These are phyloP conservation scores for Caenorhabditis afra DNA, from an alignment of 2,888 invertebrate genomes.

Conservation along the genomic window DNA sequence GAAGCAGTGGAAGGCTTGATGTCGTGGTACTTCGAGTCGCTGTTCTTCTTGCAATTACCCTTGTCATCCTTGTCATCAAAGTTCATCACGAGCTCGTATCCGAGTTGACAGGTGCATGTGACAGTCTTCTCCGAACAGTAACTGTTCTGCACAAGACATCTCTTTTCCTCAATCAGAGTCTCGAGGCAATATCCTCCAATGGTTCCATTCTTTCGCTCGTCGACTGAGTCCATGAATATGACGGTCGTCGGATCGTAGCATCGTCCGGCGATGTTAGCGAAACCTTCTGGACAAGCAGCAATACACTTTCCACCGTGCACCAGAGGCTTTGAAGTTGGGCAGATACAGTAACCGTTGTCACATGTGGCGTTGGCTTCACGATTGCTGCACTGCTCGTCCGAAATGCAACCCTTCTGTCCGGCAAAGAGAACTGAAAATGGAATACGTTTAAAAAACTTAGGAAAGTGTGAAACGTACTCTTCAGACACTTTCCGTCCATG, in stretches of 20 bases:
- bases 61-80: conserved; percentile 76
- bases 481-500: conserved; percentile 73
- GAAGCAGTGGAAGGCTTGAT: conserved; percentile 51
- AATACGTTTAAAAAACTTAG: neutral
- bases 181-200: conserved; percentile 79
- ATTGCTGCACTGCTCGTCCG: conserved; percentile 76
- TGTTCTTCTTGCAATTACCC: conserved; percentile 69
- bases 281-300: conserved; percentile 77
- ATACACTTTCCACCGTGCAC: conserved; percentile 78
- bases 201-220: conserved; percentile 79
- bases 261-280: conserved; percentile 79
- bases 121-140: conserved; percentile 78
- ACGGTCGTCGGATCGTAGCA: conserved; percentile 80
- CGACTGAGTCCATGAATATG: conserved; percentile 80
- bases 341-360: conserved; percentile 77
- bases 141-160: conserved; percentile 75
- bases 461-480: conserved; percentile 53
- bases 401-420: conserved; percentile 79
- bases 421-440: conserved; percentile 73
- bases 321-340: conserved; percentile 72
- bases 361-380: conserved; percentile 76
- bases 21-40: conserved; percentile 68
- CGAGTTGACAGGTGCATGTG: conserved; percentile 78
- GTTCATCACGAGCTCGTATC: conserved; percentile 78
- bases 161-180: conserved; percentile 78